phyloP scores from a whole-genome alignment of 2,113 vertebrate species.

The Glareola pratincola region DNA sequence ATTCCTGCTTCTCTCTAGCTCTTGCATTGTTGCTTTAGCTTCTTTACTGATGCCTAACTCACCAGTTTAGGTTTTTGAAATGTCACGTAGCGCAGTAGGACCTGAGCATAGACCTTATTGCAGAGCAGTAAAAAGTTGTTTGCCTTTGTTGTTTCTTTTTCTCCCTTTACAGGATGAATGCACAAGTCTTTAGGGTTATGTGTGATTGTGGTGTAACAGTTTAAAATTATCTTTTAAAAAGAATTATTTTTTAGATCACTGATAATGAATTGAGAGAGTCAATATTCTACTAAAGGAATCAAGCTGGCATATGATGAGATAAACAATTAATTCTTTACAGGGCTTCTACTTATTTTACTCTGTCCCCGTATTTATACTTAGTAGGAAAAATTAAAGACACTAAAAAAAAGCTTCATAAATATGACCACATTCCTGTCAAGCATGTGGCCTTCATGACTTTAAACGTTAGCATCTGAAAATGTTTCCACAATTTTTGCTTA shows the following conservation, averaged over 20 bases:
- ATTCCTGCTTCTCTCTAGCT: background rate
- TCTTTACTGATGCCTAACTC: background rate
- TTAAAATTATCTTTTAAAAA: background rate
- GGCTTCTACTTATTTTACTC: background rate
- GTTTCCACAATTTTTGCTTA: background rate
- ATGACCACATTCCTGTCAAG: background rate
- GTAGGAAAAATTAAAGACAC: background rate
- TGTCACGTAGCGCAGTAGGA: background rate
- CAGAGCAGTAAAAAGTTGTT: background rate
- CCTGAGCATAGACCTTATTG: background rate
- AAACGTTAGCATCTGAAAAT: background rate
- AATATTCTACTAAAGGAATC: background rate
- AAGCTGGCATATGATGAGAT: background rate
- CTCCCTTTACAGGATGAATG: background rate
- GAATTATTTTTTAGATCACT: accelerated
- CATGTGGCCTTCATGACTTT: background rate
- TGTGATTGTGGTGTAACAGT: background rate
- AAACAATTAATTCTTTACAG: background rate
- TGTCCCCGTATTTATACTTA: background rate
- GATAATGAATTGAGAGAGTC: background rate
- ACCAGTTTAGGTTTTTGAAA: background rate
- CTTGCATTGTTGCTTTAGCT: background rate
- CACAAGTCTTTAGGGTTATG: background rate
- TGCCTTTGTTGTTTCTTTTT: background rate
- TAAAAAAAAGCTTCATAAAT: background rate